Base-by-base conservation (phyloP, 2,888 invertebrate species). In the Tupiocoris notatus region DNA sequence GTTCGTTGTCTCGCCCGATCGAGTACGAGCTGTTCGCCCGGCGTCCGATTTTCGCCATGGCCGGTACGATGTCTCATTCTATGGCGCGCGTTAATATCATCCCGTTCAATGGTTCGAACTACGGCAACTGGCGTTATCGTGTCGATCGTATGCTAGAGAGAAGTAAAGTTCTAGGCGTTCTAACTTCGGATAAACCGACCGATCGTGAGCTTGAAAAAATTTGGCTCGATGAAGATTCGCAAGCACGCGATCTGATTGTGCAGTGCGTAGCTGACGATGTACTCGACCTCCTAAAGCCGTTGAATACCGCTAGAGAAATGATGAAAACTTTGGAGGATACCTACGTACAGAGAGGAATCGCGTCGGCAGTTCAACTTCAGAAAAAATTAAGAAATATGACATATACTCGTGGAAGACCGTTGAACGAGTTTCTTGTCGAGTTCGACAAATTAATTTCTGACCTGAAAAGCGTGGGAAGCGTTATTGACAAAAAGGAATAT, bases 241-340 rank as follows among this genome's bases (percentile, higher is more conserved):
- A 63, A n/a, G 63, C 63, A 2, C 21, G 24, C 2, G 63, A 63
- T 22, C 23, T 63, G 12, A 20, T 63, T 22, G 63, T 63, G 2
- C 63, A 63, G 23, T 63, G 63, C 20, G 24, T 23, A 9, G 21
- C 63, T 12, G 63, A 63, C 24, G n/a, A 3, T 20, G 63, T 63
- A 23, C 63, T 22, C 63, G 22, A 63, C 24, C 63, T 63, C 22
- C 21, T 63, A 22, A 66, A 18, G 25, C 23, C 23, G 20, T 2
- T 16, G 25, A 25, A 66, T 1, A 67, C 67, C 1, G 67, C 67
- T 9, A 67, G 20, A 20, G 57, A 56, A 67, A 67, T 67, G 67
- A 67, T 67, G 2, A 1, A 22, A 7, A 20, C 57, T 16, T 17
- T 67, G 54, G 54, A 22, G n/a, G 12, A 12, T 18, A 67, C 54